These are phyloP conservation scores for Dicentrarchus labrax DNA, from an alignment of 2,113 vertebrate genomes.

Conservation along the genomic window DNA sequence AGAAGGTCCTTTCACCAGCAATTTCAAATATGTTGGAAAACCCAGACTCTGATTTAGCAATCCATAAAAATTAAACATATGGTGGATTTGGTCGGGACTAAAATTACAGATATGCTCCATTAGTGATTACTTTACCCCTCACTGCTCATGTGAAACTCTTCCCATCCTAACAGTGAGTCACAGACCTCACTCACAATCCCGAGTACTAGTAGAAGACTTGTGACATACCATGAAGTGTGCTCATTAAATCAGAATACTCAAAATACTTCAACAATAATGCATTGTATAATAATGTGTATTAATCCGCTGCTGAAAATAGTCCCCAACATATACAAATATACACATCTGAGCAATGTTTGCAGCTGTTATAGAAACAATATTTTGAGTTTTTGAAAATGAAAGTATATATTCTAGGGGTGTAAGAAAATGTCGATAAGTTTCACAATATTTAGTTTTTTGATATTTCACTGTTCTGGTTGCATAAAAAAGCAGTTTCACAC, in stretches of 20 bases:
- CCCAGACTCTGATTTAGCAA: conserved; percentile 15
- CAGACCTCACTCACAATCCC: not conserved
- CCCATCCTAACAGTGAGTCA: conserved; percentile 3
- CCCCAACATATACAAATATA: not conserved
- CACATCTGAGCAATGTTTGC: not conserved
- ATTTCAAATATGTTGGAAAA: conserved; percentile 39
- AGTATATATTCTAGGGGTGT: not conserved
- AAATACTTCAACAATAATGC: not conserved
- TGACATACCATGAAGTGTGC: not conserved
- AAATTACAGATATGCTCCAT: conserved; percentile 35
- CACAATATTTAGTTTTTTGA: too few species aligned
- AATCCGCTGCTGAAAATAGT: not conserved
- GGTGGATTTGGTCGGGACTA: conserved; percentile 20
- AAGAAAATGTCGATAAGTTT: too few species aligned
- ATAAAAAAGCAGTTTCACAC: too few species aligned
- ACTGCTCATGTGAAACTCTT: conserved; percentile 4
- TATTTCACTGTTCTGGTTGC: too few species aligned
- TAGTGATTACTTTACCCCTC: conserved; percentile 34
- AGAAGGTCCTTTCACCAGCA: conserved; percentile 17
- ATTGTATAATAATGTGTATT: not conserved
- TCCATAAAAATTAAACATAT: conserved; percentile 29
- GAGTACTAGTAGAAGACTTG: not conserved
- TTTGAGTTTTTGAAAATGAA: not conserved
- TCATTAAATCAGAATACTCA: not conserved
- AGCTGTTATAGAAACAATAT: not conserved